Percentiles rank a stretch among this genome's conserved stretches.
phyloP scores from a whole-genome alignment of 2,113 vertebrate genomes.

The Calonectris borealis region DNA sequence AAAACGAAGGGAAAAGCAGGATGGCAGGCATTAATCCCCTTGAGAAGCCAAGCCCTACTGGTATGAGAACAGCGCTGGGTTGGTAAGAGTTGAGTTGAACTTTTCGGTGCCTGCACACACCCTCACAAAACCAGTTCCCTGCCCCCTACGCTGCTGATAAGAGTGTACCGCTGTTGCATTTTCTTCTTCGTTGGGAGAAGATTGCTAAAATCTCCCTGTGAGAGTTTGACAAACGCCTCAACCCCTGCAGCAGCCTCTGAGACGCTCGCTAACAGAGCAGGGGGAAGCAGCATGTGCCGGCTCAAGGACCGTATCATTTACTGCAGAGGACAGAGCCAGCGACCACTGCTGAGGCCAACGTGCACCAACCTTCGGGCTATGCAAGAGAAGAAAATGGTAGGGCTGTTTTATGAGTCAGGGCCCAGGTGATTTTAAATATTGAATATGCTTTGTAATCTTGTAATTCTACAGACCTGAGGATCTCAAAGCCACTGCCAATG shows the following conservation, averaged over 20 bases:
- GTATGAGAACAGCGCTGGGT: neutral
- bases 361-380: fast-evolving
- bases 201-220: neutral
- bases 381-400: neutral
- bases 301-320: neutral
- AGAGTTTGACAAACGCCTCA: neutral
- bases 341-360: fast-evolving
- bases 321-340: neutral
- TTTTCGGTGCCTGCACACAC: neutral
- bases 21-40: neutral
- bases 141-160: neutral
- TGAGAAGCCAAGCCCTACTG: neutral
- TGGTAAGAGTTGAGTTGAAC: neutral
- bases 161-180: neutral
- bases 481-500: neutral
- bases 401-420: neutral
- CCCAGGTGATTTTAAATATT: neutral
- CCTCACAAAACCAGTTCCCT: neutral
- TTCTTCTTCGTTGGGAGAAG: neutral
- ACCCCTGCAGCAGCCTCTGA: neutral
- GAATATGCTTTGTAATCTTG: neutral
- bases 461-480: neutral
- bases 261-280: fast-evolving
- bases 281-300: neutral
- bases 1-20: neutral